These are phyloP conservation scores for Spicauda simplicius DNA, from an alignment of 2,888 invertebrate genomes.

Conservation along the genomic window DNA sequence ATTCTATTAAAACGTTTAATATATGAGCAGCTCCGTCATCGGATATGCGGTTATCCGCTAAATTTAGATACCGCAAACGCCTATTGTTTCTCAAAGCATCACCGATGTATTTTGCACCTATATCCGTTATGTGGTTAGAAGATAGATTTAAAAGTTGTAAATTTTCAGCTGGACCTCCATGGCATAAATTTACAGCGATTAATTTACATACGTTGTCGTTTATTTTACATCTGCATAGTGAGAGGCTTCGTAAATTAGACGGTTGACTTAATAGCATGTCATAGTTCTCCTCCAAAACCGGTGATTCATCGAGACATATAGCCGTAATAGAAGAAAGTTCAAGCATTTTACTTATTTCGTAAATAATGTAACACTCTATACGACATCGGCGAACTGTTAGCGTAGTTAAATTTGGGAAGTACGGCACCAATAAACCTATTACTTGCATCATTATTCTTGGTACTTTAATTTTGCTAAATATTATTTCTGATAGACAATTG, in stretches of 20 bases:
- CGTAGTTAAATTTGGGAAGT: constrained; percentile 48
- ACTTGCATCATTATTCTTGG: constrained; percentile 55
- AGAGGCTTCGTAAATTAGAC: constrained; percentile 50
- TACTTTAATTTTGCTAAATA: constrained; percentile 42
- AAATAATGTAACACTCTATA: constrained; percentile 51
- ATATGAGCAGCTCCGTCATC: constrained; percentile 58
- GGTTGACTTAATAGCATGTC: constrained; percentile 50
- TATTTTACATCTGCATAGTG: constrained; percentile 58
- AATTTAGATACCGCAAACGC: constrained; percentile 64
- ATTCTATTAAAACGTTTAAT: constrained; percentile 55
- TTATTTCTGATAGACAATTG: constrained; percentile 54
- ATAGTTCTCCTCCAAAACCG: constrained; percentile 51
- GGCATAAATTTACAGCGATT: constrained; percentile 52
- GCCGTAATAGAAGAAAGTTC: constrained; percentile 54
- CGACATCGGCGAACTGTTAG: constrained; percentile 51
- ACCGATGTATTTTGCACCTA: constrained; percentile 57
- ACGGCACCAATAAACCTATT: constrained; percentile 50
- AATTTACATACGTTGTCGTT: constrained; percentile 53
- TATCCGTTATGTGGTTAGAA: constrained; percentile 65
- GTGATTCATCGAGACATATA: constrained; percentile 57
- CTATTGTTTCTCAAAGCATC: constrained; percentile 62
- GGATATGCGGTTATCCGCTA: constrained; percentile 60
- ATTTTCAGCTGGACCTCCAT: constrained; percentile 49
- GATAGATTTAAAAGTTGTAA: constrained; percentile 62
- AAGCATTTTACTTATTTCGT: constrained; percentile 58